Base-by-base conservation (phyloP, 2,797 vertebrate genomes). In the Pelobates cultripes region DNA sequence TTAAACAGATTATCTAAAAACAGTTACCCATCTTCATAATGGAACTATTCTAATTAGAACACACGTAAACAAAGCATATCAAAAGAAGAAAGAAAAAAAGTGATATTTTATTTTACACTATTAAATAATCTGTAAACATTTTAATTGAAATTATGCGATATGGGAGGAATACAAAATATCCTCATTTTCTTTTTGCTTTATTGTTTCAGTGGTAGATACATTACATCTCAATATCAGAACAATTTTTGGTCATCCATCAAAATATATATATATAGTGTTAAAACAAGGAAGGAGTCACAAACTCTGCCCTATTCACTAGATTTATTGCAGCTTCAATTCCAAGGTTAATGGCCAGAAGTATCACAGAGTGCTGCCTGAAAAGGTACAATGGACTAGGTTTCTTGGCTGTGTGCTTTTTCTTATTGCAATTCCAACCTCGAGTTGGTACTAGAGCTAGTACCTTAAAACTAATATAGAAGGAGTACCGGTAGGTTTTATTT, bases 341-440 rank as follows among this genome's bases (percentile, higher is more conserved):
- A 61, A 13, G 57, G 57, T 5, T 14, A 61, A 14, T 51, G 10
- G 47, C 47, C 47, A 51, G 47, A 10, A 51, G 10, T 51, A 6
- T 45, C 47, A 61, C 45, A 77, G 55, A 80, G 40, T 43, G 68
- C 63, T 61, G 51, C 40, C 41, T 69, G 12, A 87, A 86, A 87
- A 83, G 85, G 84, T 77, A 90, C 87, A 82, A 86, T 85, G 43
- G 43, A 13, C 42, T 67, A 55, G 43, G 3, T 60, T 68, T 77
- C 64, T 86, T 88, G 73, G 73, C 57, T 64, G 12, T 70, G 44
- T 83, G 67, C 72, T 71, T 75, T 70, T 70, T 43, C 43, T 78
- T 83, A 83, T 83, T 83, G 81, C 81, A 79, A 51, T 70, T 64
- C 45, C 51, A 74, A 73, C 81, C 60, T 75, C n/a, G 14, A 64